These are phyloP conservation scores for Troilus luridus DNA, from an alignment of 2,888 invertebrate genomes.

Conservation along the genomic window DNA sequence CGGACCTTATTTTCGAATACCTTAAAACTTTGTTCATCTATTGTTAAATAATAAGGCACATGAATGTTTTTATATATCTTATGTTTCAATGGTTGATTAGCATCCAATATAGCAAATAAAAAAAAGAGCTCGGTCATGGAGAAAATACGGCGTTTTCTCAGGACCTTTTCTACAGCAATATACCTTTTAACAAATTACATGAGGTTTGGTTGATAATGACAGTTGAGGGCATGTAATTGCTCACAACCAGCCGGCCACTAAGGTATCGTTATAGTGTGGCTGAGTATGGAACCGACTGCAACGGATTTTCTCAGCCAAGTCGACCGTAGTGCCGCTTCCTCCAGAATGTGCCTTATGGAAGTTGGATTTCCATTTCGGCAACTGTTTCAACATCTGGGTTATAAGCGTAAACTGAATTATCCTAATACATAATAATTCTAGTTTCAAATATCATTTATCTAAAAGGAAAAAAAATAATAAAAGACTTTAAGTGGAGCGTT, in stretches of 20 bases:
- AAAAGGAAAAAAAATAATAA: too few relatives aligned
- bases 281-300: neutral
- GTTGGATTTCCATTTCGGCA: neutral
- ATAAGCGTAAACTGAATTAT: too few relatives aligned
- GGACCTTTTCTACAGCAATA: neutral
- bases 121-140: neutral
- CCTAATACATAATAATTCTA: too few relatives aligned
- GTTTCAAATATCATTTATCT: too few relatives aligned
- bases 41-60: too few relatives aligned
- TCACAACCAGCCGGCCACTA: neutral
- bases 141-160: neutral
- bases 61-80: too few relatives aligned
- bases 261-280: neutral
- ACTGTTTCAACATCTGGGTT: neutral
- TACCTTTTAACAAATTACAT: neutral
- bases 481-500: too few relatives aligned
- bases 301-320: conserved; percentile 32
- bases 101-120: too few relatives aligned
- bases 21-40: too few relatives aligned
- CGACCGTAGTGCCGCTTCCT: conserved; percentile 7
- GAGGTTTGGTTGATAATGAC: neutral
- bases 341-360: neutral
- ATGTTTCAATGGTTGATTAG: too few relatives aligned
- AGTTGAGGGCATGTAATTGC: neutral
- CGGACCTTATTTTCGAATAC: too few relatives aligned